These are phyloP conservation scores for Diarsia brunnea DNA, from an alignment of 2,888 invertebrate genomes.

Conservation along the genomic window DNA sequence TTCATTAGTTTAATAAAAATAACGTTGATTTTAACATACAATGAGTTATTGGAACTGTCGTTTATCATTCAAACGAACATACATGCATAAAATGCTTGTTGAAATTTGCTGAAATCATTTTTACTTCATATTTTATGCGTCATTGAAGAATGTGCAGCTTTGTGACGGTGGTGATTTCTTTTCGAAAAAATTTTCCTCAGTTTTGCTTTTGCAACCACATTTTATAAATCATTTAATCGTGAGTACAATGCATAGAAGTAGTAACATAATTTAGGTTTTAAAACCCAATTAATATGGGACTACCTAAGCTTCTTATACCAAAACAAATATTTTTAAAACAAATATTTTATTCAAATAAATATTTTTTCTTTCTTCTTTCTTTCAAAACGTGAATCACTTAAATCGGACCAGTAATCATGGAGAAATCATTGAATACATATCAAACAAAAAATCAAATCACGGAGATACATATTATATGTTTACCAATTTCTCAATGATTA, in stretches of 20 bases:
- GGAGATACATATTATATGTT: too few species aligned
- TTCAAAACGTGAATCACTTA: too few species aligned
- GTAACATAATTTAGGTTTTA: too few species aligned
- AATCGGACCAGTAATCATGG: too few species aligned
- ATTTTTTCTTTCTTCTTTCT: too few species aligned
- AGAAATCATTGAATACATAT: too few species aligned
- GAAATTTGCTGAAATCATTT: not conserved
- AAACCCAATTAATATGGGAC: too few species aligned
- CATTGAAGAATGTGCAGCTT: not conserved
- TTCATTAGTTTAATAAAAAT: slow-evolving; percentile 1
- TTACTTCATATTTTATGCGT: not conserved
- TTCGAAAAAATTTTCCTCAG: not conserved
- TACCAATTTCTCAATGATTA: too few species aligned
- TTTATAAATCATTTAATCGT: not conserved
- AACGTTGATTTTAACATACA: not conserved
- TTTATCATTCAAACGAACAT: not conserved
- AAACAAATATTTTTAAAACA: too few species aligned
- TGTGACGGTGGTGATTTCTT: not conserved
- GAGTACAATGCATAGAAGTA: not conserved
- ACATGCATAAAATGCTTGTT: not conserved
- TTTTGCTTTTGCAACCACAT: not conserved
- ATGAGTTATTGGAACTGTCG: not conserved
- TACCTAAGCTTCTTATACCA: too few species aligned
- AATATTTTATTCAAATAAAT: too few species aligned
- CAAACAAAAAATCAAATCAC: too few species aligned